These are phyloP conservation scores for Aleiodes testaceus DNA, from an alignment of 2,888 invertebrate species.

Conservation along the genomic window DNA sequence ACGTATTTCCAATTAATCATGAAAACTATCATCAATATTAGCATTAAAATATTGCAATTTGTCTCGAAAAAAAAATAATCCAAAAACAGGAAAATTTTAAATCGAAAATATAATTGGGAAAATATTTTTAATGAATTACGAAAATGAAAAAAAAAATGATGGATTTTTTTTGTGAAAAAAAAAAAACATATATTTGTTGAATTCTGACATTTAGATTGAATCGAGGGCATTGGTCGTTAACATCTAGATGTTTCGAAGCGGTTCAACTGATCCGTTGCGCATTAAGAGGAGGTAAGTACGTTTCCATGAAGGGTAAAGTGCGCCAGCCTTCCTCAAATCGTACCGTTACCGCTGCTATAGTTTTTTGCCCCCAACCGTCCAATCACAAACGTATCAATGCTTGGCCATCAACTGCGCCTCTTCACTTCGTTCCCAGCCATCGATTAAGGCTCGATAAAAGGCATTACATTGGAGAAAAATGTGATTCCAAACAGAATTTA, in stretches of 20 bases:
- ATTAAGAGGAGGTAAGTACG: conserved; percentile 51
- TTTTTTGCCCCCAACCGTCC: conserved; percentile 30
- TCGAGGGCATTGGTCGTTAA: conserved; percentile 60
- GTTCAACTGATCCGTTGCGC: conserved; percentile 14
- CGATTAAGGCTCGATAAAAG: conserved; percentile 31
- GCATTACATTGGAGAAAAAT: not conserved
- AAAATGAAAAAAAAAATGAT: too few species aligned
- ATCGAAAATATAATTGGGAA: too few species aligned
- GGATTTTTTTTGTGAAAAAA: too few species aligned
- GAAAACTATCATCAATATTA: not conserved
- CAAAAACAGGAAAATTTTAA: too few species aligned
- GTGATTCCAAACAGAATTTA: too few species aligned
- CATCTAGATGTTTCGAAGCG: conserved; percentile 47
- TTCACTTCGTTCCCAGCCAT: not conserved
- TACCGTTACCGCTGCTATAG: conserved; percentile 61
- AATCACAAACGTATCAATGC: conserved; percentile 12
- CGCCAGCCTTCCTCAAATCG: conserved; percentile 59
- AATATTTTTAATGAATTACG: too few species aligned
- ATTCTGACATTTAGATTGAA: conserved; percentile 53
- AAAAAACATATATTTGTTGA: not conserved
- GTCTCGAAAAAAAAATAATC: too few species aligned
- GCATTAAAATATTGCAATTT: too few species aligned
- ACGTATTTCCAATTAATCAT: not conserved
- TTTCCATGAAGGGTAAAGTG: conserved; percentile 68
- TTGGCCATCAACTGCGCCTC: conserved; percentile 15